These are phyloP conservation scores for Cydia pomonella DNA, from an alignment of 1,140 invertebrate genomes.

Conservation along the genomic window DNA sequence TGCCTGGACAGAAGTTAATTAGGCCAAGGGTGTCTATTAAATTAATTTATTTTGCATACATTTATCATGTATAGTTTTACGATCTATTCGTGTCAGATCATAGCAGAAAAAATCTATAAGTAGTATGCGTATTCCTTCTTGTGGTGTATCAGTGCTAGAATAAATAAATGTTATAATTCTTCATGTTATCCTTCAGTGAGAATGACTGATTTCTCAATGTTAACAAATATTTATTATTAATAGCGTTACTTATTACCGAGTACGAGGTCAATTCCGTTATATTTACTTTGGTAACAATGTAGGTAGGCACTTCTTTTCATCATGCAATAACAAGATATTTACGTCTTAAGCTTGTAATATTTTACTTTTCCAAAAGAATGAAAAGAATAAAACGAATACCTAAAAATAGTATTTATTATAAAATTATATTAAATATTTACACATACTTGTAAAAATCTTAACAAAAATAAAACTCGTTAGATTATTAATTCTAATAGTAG, in stretches of 20 bases:
- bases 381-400: conserved; percentile 31
- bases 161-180: no score
- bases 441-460: conserved; percentile 47
- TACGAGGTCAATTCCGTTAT: no score
- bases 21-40: not conserved
- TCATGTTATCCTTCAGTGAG: no score
- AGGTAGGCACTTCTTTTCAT: no score
- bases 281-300: no score
- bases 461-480: conserved; percentile 47
- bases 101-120: not conserved
- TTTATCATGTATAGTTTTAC: not conserved
- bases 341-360: not conserved
- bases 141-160: no score
- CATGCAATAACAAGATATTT: not conserved
- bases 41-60: not conserved
- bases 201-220: no score
- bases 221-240: no score
- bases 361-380: not conserved
- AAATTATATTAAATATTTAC: conserved; percentile 50
- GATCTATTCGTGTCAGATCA: conserved; percentile 12
- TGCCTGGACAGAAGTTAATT: conserved; percentile 11
- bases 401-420: conserved; percentile 47
- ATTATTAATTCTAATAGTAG: conserved; percentile 40
- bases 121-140: no score
- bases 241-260: no score